Evolutionary conservation across 1,140 invertebrate species (phyloP).

Genomic region (Trichonephila clavata): DNA sequence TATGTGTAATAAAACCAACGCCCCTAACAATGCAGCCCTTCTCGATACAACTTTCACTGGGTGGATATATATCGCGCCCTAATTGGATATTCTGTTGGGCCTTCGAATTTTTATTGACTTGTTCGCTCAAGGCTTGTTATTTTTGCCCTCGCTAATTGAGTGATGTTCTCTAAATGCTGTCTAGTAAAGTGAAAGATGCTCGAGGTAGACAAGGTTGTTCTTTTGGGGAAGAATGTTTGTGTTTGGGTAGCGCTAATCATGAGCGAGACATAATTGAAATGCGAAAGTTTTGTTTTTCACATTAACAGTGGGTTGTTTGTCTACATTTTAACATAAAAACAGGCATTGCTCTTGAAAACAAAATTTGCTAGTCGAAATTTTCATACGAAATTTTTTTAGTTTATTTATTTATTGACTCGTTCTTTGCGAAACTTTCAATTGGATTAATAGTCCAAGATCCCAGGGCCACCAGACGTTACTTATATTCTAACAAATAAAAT

Average conservation of each 20-base stretch:
- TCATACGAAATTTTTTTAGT: no score
- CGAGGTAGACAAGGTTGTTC: neutral
- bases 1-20: constrained; percentile 45
- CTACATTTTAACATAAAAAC: no score
- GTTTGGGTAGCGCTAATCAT: neutral
- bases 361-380: no score
- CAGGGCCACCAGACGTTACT: no score
- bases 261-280: no score
- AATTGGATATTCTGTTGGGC: constrained; percentile 46
- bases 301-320: no score
- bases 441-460: no score
- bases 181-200: neutral
- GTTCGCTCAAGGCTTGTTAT: constrained; percentile 15
- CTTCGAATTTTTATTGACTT: constrained; percentile 46
- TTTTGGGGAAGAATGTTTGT: neutral
- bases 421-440: no score
- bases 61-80: neutral
- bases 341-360: no score
- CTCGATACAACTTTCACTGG: neutral
- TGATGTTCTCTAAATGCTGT: neutral
- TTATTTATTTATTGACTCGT: no score
- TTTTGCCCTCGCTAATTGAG: constrained; percentile 3
- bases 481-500: no score
- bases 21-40: constrained; percentile 48
- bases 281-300: no score